A percentile compares a stretch with the other conserved stretches of the same genome.
Conservation (phyloP, 2,888 invertebrate species). For the Phlogophora meticulosa region DNA sequence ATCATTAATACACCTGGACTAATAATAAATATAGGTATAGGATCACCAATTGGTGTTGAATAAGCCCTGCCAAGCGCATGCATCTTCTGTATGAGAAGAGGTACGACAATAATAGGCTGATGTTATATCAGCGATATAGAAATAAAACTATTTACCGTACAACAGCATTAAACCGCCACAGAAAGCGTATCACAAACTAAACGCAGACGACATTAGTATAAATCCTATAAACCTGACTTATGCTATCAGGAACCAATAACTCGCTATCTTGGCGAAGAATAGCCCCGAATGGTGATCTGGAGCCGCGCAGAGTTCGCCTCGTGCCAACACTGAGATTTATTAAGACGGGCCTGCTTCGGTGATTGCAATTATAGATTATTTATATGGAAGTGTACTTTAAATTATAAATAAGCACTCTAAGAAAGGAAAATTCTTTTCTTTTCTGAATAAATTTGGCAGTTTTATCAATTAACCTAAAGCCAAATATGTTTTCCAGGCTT, state of each 20-base stretch:
- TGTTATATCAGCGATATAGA: neutral
- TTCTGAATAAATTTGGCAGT: neutral
- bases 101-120: too few relatives aligned
- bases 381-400: slow-evolving; percentile 25
- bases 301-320: slow-evolving; percentile 24
- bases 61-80: too few relatives aligned
- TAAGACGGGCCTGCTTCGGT: slow-evolving; percentile 31
- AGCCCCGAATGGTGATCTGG: slow-evolving; percentile 63
- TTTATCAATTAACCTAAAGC: neutral
- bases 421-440: neutral
- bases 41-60: too few relatives aligned
- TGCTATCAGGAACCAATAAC: slow-evolving; percentile 67
- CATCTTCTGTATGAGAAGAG: too few relatives aligned
- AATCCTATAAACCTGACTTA: slow-evolving; percentile 74
- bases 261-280: slow-evolving; percentile 83
- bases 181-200: slow-evolving; percentile 26
- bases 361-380: slow-evolving; percentile 62
- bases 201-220: slow-evolving; percentile 62
- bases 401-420: slow-evolving; percentile 11
- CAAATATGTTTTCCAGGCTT: neutral
- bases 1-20: too few relatives aligned
- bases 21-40: too few relatives aligned
- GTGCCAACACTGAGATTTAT: slow-evolving; percentile 64
- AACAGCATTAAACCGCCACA: slow-evolving; percentile 1
- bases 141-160: neutral